These are phyloP conservation scores for Tridacna gigas DNA, from an alignment of 2,888 invertebrate genomes.

Conservation along the genomic window DNA sequence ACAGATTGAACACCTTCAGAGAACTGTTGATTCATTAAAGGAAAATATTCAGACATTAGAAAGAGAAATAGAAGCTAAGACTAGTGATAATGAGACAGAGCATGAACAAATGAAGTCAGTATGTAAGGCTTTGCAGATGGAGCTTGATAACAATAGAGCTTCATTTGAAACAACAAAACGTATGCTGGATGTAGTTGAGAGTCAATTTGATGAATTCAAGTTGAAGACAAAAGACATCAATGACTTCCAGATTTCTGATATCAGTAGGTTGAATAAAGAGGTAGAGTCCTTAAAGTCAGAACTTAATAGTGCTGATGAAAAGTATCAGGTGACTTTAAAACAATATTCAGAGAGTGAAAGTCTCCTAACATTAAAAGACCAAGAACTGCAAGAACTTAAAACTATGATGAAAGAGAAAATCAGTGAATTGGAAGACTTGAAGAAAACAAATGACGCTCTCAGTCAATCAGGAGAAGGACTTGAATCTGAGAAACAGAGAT, in stretches of 20 bases:
- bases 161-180: not conserved
- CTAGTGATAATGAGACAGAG: not conserved
- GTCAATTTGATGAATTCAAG: slow-evolving; percentile 4
- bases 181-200: not conserved
- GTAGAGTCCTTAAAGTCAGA: slow-evolving; percentile 30
- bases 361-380: slow-evolving; percentile 44
- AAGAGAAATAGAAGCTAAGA: not conserved
- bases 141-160: slow-evolving; percentile 13
- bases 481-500: slow-evolving; percentile 54
- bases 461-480: slow-evolving; percentile 49
- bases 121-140: slow-evolving; percentile 12
- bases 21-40: not conserved
- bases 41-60: not conserved
- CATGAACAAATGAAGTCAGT: slow-evolving; percentile 1
- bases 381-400: slow-evolving; percentile 49
- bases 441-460: slow-evolving; percentile 41
- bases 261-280: slow-evolving; percentile 25
- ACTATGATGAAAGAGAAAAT: slow-evolving; percentile 55
- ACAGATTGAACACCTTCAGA: slow-evolving; percentile 27
- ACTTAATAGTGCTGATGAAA: slow-evolving; percentile 63
- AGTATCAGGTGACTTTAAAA: slow-evolving; percentile 61
- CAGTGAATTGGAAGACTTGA: slow-evolving; percentile 41
- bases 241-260: slow-evolving; percentile 9
- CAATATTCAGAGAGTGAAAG: slow-evolving; percentile 45
- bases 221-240: slow-evolving; percentile 27